These are phyloP conservation scores for Epinephelus coioides DNA, from an alignment of 2,797 vertebrate genomes.

Conservation along the genomic window DNA sequence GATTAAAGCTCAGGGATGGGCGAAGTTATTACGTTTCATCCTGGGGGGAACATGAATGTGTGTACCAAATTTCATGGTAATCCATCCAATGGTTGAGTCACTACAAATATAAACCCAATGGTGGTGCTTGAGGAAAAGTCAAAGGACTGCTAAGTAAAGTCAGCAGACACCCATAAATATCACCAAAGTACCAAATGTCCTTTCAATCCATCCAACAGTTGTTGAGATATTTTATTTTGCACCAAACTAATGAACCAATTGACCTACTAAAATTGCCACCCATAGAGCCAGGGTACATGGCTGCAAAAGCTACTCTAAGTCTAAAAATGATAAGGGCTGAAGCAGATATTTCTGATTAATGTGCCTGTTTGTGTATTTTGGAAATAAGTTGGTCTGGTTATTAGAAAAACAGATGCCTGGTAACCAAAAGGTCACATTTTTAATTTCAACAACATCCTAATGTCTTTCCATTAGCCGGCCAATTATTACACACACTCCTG, in stretches of 20 bases:
- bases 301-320: background rate
- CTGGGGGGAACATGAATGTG: too few species aligned
- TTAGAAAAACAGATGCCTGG: background rate
- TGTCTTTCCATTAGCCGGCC: constrained; percentile 38
- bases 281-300: background rate
- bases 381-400: background rate
- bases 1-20: too few species aligned
- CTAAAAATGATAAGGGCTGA: background rate
- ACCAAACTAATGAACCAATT: background rate
- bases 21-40: too few species aligned
- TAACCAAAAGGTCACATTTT: constrained; percentile 28
- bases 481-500: constrained; percentile 12
- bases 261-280: background rate
- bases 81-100: background rate
- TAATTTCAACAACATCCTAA: constrained; percentile 5
- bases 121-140: too few species aligned
- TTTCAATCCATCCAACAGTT: background rate
- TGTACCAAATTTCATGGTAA: background rate
- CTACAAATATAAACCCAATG: background rate
- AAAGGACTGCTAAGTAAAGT: too few species aligned
- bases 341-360: background rate
- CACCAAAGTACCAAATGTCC: background rate
- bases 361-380: background rate
- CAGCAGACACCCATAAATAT: background rate
- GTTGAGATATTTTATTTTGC: background rate